Evolutionary conservation across 2,797 vertebrate genomes (phyloP), one percentile per base, ranked within the genome.

Genomic region (Molothrus ater): DNA sequence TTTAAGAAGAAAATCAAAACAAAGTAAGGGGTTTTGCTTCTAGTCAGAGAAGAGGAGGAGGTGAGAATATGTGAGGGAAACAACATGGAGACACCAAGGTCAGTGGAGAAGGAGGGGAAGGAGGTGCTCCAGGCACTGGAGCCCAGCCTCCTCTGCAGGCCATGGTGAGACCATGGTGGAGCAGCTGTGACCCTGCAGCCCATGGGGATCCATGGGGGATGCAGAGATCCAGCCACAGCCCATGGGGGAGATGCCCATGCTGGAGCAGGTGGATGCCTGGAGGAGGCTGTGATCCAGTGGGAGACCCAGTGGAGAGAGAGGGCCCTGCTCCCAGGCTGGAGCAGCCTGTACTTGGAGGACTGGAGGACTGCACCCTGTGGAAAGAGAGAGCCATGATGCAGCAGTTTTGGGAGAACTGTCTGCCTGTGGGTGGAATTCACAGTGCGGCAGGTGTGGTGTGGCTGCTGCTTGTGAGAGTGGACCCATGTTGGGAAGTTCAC

Each of bases 111-210:
- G 4, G 24, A 60, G 7, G 21, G 3, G 13, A 7, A 60, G 17
- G 28, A 38, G 10, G 7, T 48, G 10, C 4, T 48, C 13, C 21
- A 60, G 22, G 4, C 4, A 1, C 19, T 4, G 3, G 28, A 60
- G 17, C 28, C 0, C 0, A 74, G 22, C 6, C 9, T 60, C 43
- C 28, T 32, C 34, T 60, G 28, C n/a, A 60, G 25, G 56, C 21
- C 7, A 1, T 38, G 17, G 21, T 32, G n/a, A 48, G n/a, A 6
- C 3, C 3, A 6, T 24, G n/a, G 20, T 48, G 18, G 47, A 59
- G 18, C 17, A 48, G 47, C 7, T 38, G n/a, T 31, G 4, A 9
- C n/a, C 21, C 9, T 48, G n/a, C 59, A 25, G 24, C 11, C 21
- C 16, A 15, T 1, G 3, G 20, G 3, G 26, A 48, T 53, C 51